Base-by-base conservation (phyloP, 2,888 invertebrate genomes). In the Scaptomyza flava region DNA sequence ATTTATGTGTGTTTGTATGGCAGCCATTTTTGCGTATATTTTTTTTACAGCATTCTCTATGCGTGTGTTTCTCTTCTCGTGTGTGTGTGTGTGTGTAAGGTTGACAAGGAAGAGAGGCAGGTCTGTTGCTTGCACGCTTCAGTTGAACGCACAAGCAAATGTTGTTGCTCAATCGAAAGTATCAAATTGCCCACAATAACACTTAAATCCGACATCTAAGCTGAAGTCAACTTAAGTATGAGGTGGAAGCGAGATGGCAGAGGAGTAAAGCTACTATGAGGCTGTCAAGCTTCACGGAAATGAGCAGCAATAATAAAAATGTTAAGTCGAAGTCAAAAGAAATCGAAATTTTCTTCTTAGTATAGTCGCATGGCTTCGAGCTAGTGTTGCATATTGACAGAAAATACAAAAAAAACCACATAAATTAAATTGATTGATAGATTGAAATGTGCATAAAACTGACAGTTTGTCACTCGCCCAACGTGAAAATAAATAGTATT, bases 111-210 rank as follows among this genome's bases (percentile, higher is more conserved):
- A 14, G 5, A 30, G 30, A 27, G 57, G 59, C 43, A 60, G 43
- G 66, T 66, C 70, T 73, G 58, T 69, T 17, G 23, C 23, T 23
- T 70, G 80, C 63, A 79, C 64, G 87, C 74, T 79, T 69, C 82
- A 85, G 68, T 87, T 81, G 82, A 82, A 85, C 82, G 82, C 83
- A 80, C 83, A 82, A 80, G 80, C 80, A 79, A 87, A 89, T 85
- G 83, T 81, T 89, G 78, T 86, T 86, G 82, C 82, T 87, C 89
- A 89, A 89, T 89, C 89, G 89, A 89, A 89, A 89, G 87, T 89
- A 89, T 89, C 85, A 82, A 89, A 90, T 89, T 87, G 87, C 89
- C 86, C 87, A 82, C 85, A 89, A 89, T 89, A 86, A 88, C 88
- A 89, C 90, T 90, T 87, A 82, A 83, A 87, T 77, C 86, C 87